Base-by-base conservation (phyloP, 2,888 invertebrate genomes). In the Dicycla oo region DNA sequence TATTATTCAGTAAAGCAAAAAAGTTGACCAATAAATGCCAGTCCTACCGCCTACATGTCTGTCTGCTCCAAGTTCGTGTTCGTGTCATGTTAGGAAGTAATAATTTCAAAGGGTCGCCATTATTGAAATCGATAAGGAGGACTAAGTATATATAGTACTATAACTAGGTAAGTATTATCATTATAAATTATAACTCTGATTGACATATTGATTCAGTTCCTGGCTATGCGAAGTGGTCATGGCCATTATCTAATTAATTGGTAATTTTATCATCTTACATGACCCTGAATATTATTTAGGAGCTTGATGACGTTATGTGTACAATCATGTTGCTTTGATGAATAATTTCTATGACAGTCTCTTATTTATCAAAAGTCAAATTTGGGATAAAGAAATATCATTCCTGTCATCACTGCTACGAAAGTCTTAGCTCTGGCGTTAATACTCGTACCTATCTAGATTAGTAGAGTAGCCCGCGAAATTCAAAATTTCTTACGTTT, bases 151-250 rank as follows among this genome's bases (percentile, higher is more conserved):
- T n/a, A n/a, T n/a, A n/a, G n/a, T n/a, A n/a, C 8, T 23, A 20
- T 15, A 20, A 1, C 20, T 26, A 60, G 23, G 15, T 49, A 49
- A 11, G 49, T 49, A 47, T n/a, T 0, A 40, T 34, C 10, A 23
- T 45, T 18, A 15, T 8, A 10, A 40, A 47, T 47, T 60, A 34
- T 26, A 58, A 51, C 61, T 30, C 18, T 43, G 18, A 26, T 2
- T 73, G 43, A 61, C 43, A 38, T 26, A 43, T 13, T 73, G 61
- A n/a, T 51, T 20, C 43, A 60, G 34, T 71, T 43, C 43, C 23
- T n/a, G 73, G 11, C 8, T 13, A n/a, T 40, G 15, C 26, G 43
- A 40, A 49, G 60, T 23, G 58, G 40, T 20, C 38, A 40, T 40
- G n/a, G 38, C 15, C 56, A 47, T 15, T 23, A 51, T 26, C 18